Conservation (phyloP, 2,888 invertebrate species). For the Synanthedon myopaeformis region DNA sequence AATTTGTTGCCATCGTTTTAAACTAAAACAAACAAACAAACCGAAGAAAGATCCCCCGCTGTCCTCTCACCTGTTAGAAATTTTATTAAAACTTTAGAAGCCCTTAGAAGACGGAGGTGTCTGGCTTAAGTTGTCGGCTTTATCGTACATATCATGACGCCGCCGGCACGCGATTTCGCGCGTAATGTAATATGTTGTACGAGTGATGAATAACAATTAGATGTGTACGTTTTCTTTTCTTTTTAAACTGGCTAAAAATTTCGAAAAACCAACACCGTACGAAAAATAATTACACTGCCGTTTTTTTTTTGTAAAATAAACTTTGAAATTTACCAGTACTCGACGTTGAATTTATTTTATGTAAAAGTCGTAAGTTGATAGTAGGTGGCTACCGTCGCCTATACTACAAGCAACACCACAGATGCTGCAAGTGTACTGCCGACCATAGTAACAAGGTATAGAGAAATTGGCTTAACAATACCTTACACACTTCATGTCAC, state of each 20-base stretch:
- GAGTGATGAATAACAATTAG: conserved; percentile 55
- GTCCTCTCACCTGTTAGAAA: not conserved
- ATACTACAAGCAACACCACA: too few relatives aligned
- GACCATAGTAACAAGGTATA: too few relatives aligned
- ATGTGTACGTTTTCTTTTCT: conserved; percentile 47
- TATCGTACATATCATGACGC: conserved; percentile 42
- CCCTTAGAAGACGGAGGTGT: conserved; percentile 9
- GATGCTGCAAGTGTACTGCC: too few relatives aligned
- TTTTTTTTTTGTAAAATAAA: too few relatives aligned
- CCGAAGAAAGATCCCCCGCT: conserved; percentile 12
- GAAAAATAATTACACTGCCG: too few relatives aligned
- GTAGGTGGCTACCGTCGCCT: too few relatives aligned
- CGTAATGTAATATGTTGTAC: conserved; percentile 58
- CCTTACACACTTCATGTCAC: too few relatives aligned
- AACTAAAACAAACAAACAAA: conserved; percentile 36
- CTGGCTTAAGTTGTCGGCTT: conserved; percentile 27
- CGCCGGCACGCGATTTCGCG: conserved; percentile 48
- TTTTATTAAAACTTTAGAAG: conserved; percentile 1
- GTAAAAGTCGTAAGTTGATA: too few relatives aligned
- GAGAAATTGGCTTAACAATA: too few relatives aligned
- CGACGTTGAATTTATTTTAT: too few relatives aligned
- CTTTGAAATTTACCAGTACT: too few relatives aligned
- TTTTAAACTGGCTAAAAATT: not conserved
- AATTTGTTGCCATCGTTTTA: conserved; percentile 56
- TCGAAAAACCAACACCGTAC: too few relatives aligned